Evolutionary conservation across 35 echinoderm and acorn worm species (phyloP), one percentile per base, ranked within the genome.

Genomic region (Eucidaris tribuloides): DNA sequence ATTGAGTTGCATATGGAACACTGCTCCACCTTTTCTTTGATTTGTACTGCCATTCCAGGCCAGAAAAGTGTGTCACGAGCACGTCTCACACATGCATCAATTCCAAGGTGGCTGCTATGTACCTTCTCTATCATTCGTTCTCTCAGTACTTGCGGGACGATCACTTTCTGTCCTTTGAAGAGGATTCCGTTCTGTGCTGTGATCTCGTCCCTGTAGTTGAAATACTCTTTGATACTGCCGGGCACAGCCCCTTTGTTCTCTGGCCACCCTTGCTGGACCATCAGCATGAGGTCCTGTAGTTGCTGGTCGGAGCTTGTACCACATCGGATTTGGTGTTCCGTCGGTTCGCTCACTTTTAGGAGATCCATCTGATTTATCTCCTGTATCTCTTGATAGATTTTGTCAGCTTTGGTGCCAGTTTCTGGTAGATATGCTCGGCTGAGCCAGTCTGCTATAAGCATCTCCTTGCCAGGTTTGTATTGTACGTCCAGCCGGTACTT

Each of bases 141-240:
- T 81, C 72, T 60, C 62, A 87, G 79, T 2, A 68, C 44, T 52
- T 81, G 30, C 2, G 89, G 84, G 4, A 87, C 72, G 0, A 87
- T 83, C 30, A 92, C 58, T 35, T 57, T 57, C n/a, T 48, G 60
- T 25, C 78, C 90, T 62, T 92, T 87, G 58, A 82, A 87, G 2
- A 92, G n/a, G 37, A 87, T 83, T 39, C 84, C 84, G 88, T 92
- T 77, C 20, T 92, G 90, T 42, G 79, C 65, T 81, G 90, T 84
- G 13, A 92, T 74, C 79, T 87, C 90, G 62, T 92, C 90, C 40
- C 90, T 56, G 49, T 29, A 92, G 25, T 87, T 24, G 46, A 58
- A 86, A 34, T 86, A 86, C 28, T 76, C 79, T 70, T 40, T 42
- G 62, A 88, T 82, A 42, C 45, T 59, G 1, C 72, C 55, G 20